Base-by-base conservation (phyloP, 2,797 vertebrate genomes). In the Lagodon rhomboides region DNA sequence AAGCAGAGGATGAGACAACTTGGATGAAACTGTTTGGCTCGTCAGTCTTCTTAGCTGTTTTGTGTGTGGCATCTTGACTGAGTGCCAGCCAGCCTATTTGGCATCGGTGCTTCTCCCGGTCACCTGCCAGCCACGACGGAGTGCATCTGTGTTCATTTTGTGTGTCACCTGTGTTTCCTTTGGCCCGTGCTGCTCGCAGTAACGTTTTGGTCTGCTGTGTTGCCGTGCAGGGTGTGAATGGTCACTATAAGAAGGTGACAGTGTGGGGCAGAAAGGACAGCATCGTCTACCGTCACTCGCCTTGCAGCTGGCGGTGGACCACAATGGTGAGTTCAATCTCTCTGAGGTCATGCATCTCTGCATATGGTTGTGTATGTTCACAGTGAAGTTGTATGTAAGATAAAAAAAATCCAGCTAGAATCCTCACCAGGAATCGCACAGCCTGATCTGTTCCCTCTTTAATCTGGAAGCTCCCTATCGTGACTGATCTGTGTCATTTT, bases 251-350 rank as follows among this genome's bases (percentile, higher is more conserved):
- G 93, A 94, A 95, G 93, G 94, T 94, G 94, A 94, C 94, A 89
- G 93, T 91, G 91, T 92, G 93, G 89, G 93, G 91, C 92, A 94
- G 91, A 89, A 91, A 95, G 92, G 94, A 94, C 94, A 95, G 91
- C 91, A 91, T 91, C 92, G 75, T 92, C 93, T 93, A 90, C 94
- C 91, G 93, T 95, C 95, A 87, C 93, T 90, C 83, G 87, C 85
- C 92, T 88, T 75, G 88, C 88, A 92, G 92, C 94, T 93, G 94
- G 92, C 93, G 93, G 93, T 93, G 91, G 92, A 95, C 89, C 94
- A 96, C 93, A 93, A 96, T 96, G 96, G 96, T 96, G 78, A 92
- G 73, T 68, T 41, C 38, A 2, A 34, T 53, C 59, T 44, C 18
- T 12, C 12, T 20, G 20, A 34, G 12, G 3, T 74, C 12, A 43